Evolutionary conservation across 2,888 invertebrate species (phyloP), one percentile per base, ranked within the genome.

Genomic region (Caenorhabditis angaria): DNA sequence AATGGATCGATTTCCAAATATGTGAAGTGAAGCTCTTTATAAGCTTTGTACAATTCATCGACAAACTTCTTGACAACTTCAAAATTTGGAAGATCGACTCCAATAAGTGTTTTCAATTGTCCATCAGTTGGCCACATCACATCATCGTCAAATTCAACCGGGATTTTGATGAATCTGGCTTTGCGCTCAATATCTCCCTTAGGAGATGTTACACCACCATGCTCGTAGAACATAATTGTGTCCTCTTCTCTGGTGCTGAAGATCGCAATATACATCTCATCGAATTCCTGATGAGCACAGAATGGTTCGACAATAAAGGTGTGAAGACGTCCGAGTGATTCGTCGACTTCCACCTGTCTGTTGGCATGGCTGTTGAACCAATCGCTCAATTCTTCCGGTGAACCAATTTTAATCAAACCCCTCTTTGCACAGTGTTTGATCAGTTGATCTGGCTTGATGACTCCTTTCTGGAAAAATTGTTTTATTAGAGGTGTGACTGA

Each of bases 1-100:
- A 99, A 90, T 0, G 99, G 99, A 89, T 99, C 99, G 75, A 99
- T 96, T 90, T 99, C 99, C 90, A 99, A 91, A 89, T 99, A 99
- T 0, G 99, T 99, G 90, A 99, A 99, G 89, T 94, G 93, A 25
- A 97, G 91, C 83, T 95, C 93, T 27, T 93, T 93, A 89, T 95
- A 99, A 1, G 94, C 91, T 61, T 92, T 91, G 90, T 97, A 99
- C 12, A 99, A 90, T 4, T 93, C 90, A 53, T 91, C 89, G 70
- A 99, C 92, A 89, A 99, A 99, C 29, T 51, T 61, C 50, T 35
- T 63, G 28, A 74, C 53, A n/a, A 54, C 27, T 6, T 54, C 54
- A 10, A 25, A 60, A 20, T 66, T 58, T 20, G 63, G 61, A 27
- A 70, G 47, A 22, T 57, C 18, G 2, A 18, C 65, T n/a, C 68